phyloP scores from a whole-genome alignment of 2,113 vertebrate species.

The Hippocampus abdominalis region DNA sequence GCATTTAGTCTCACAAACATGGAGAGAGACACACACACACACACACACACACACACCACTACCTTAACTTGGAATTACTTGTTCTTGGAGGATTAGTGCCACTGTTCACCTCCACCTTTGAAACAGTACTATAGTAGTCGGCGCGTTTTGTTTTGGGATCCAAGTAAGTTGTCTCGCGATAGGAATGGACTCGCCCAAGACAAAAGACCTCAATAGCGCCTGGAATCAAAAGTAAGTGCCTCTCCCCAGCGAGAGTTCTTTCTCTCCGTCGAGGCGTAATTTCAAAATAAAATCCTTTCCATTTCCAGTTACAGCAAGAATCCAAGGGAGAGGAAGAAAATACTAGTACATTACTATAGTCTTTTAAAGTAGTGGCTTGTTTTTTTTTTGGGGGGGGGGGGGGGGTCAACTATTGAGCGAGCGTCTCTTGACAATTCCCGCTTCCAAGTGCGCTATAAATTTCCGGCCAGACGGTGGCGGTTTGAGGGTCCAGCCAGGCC shows the following conservation, averaged over 20 bases:
- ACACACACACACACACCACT: conserved; percentile 9
- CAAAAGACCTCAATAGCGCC: neutral
- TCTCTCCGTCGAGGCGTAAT: neutral
- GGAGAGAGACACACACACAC: conserved; percentile 21
- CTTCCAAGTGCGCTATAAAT: too few species aligned
- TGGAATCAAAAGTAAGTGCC: neutral
- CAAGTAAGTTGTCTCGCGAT: neutral
- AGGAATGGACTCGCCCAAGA: neutral
- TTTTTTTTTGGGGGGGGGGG: too few species aligned
- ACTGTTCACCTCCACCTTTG: conserved; percentile 36
- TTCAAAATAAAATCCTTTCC: too few species aligned
- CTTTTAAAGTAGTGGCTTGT: too few species aligned
- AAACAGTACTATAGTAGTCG: conserved; percentile 25
- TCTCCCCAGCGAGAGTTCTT: neutral
- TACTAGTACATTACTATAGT: too few species aligned
- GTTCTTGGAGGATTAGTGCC: conserved; percentile 44
- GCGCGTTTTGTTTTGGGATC: neutral
- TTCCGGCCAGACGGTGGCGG: too few species aligned
- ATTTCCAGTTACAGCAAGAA: too few species aligned
- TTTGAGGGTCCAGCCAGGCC: too few species aligned
- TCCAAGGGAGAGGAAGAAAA: too few species aligned
- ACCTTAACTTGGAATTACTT: conserved; percentile 44
- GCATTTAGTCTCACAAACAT: conserved; percentile 43
- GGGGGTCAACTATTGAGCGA: too few species aligned
- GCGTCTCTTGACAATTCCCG: too few species aligned